These are phyloP conservation scores for Spea multiplicata DNA, from an alignment of 2,113 vertebrate species.

Conservation along the genomic window DNA sequence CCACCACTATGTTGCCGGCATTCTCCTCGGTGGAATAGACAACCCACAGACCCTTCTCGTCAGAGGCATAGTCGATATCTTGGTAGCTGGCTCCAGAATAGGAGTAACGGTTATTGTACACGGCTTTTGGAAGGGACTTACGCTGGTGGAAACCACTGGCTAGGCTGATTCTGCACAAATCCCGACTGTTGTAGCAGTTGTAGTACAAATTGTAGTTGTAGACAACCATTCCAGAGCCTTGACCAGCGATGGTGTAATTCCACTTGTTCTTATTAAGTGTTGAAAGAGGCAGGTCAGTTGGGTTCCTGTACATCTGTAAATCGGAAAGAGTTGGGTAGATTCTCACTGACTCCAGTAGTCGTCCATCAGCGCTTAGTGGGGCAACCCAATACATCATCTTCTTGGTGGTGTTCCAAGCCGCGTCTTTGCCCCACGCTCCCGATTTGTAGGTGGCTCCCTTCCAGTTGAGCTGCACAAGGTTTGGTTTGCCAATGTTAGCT, in stretches of 20 bases:
- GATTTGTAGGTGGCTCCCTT: conserved; percentile 50
- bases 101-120: conserved; percentile 53
- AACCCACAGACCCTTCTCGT: conserved; percentile 74
- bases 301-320: conserved; percentile 41
- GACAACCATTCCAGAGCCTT: conserved; percentile 53
- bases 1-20: conserved; percentile 66
- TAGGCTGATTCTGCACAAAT: conserved; percentile 55
- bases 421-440: conserved; percentile 57
- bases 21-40: conserved; percentile 64
- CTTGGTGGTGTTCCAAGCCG: conserved; percentile 42
- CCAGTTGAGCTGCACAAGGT: conserved; percentile 50
- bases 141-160: conserved; percentile 37
- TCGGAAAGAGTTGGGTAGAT: conserved; percentile 48
- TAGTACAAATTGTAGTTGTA: conserved; percentile 57
- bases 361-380: conserved; percentile 27
- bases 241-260: conserved; percentile 49
- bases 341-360: conserved; percentile 39
- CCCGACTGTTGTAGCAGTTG: conserved; percentile 53
- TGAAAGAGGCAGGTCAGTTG: conserved; percentile 35
- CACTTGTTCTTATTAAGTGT: conserved; percentile 14
- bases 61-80: conserved; percentile 65
- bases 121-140: conserved; percentile 24
- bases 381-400: conserved; percentile 53
- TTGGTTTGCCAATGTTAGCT: conserved; percentile 26
- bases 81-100: conserved; percentile 51